Evolutionary conservation across 2,113 vertebrate genomes (phyloP).

Genomic region (Bos taurus): ARS-UCD2.0 NC_037346.1:21061001-21061500

Average conservation of each 20-base stretch:
- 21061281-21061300: no score
- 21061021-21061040: not conserved
- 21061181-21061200: not conserved
- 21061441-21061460: no score
- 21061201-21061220: not conserved
- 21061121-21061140: not conserved
- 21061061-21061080: not conserved
- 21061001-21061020: constrained; percentile 13
- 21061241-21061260: constrained; percentile 8
- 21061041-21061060: not conserved
- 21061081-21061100: not conserved
- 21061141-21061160: constrained; percentile 18
- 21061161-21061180: constrained; percentile 26
- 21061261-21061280: not conserved
- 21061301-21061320: no score
- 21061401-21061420: no score
- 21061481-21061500: no score
- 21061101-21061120: not conserved
- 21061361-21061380: no score
- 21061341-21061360: no score
- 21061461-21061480: no score
- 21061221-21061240: not conserved
- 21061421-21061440: no score
- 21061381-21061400: no score
- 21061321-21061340: no score